These are phyloP conservation scores for Parthenolecanium corni DNA, from an alignment of 2,888 invertebrate species.

Conservation along the genomic window DNA sequence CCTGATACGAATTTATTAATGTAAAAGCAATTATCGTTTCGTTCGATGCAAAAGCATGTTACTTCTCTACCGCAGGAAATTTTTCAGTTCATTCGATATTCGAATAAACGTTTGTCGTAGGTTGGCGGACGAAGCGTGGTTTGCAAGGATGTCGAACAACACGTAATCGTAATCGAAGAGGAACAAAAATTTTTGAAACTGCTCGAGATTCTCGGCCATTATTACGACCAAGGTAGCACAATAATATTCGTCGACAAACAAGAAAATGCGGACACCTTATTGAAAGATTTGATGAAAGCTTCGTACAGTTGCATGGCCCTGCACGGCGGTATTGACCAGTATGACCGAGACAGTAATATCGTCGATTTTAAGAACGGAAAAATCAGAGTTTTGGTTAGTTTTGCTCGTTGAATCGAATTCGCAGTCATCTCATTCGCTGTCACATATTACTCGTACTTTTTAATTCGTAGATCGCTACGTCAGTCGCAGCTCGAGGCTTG, in stretches of 20 bases:
- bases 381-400: slow-evolving; percentile 64
- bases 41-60: too few relatives aligned
- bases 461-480: slow-evolving; percentile 65
- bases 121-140: slow-evolving; percentile 95
- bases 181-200: slow-evolving; percentile 96
- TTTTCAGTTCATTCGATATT: too few relatives aligned
- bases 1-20: too few relatives aligned
- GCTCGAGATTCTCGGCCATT: slow-evolving; percentile 89
- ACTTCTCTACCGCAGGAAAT: too few relatives aligned
- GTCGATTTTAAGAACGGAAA: slow-evolving; percentile 93
- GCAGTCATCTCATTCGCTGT: not conserved
- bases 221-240: slow-evolving; percentile 82
- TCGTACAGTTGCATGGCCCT: slow-evolving; percentile 94
- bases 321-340: slow-evolving; percentile 98
- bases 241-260: slow-evolving; percentile 98
- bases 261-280: slow-evolving; percentile 85
- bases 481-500: slow-evolving; percentile 94
- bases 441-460: not conserved
- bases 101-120: slow-evolving; percentile 34
- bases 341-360: slow-evolving; percentile 95
- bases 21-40: too few relatives aligned
- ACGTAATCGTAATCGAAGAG: slow-evolving; percentile 85
- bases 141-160: slow-evolving; percentile 93
- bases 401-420: not conserved
- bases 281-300: slow-evolving; percentile 90